phyloP scores from a whole-genome alignment of 2,797 vertebrate genomes.

The Australoheros facetus region DNA sequence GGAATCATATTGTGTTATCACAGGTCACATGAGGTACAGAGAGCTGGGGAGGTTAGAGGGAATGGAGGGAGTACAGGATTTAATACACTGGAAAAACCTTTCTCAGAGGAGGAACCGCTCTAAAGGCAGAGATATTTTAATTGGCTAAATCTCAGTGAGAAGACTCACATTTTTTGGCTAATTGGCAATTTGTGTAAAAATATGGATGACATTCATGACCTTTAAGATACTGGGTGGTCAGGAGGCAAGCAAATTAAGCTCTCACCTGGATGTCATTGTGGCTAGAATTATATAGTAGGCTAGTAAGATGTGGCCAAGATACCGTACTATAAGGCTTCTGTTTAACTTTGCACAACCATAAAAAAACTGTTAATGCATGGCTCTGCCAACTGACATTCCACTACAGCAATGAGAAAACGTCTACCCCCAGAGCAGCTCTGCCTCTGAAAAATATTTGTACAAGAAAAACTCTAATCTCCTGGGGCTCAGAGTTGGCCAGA shows the following conservation, averaged over 20 bases:
- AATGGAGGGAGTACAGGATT: constrained; percentile 14
- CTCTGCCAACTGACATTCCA: constrained; percentile 49
- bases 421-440: constrained; percentile 64
- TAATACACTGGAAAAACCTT: constrained; percentile 20
- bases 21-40: constrained; percentile 45
- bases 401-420: constrained; percentile 53
- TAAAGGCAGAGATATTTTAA: constrained; percentile 45
- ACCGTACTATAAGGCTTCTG: constrained; percentile 18
- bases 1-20: constrained; percentile 23
- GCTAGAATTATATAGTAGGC: constrained; percentile 1
- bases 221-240: constrained; percentile 20
- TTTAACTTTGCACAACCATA: constrained; percentile 34
- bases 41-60: constrained; percentile 2
- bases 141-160: constrained; percentile 24
- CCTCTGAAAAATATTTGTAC: constrained; percentile 61
- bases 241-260: neutral
- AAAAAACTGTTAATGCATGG: constrained; percentile 49
- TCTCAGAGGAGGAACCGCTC: constrained; percentile 57
- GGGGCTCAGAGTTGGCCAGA: constrained; percentile 15
- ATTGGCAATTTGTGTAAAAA: constrained; percentile 13
- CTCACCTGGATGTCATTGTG: neutral
- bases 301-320: neutral
- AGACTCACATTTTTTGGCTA: constrained; percentile 13
- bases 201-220: constrained; percentile 35
- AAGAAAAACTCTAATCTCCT: constrained; percentile 43